Conservation (phyloP, 2,888 invertebrate genomes). For the Pristionchus japonicus region DNA sequence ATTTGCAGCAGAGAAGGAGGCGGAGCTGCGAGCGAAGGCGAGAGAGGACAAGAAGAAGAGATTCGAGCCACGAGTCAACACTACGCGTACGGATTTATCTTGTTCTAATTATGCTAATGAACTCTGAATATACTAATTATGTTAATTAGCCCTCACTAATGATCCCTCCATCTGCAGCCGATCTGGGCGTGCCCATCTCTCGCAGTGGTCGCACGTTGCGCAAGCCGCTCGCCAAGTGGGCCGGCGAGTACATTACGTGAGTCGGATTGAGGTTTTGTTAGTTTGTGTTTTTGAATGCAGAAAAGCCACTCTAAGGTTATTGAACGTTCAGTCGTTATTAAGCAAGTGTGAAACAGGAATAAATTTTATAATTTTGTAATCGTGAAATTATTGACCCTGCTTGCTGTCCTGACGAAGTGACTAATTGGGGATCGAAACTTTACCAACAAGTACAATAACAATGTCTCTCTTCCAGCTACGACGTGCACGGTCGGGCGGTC, state of each 20-base stretch:
- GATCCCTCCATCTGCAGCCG: not conserved
- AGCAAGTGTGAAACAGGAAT: no score
- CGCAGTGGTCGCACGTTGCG: slow-evolving; percentile 27
- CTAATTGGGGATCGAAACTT: no score
- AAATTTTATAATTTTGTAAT: no score
- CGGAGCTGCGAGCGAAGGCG: not conserved
- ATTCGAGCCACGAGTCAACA: not conserved
- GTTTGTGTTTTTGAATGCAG: no score
- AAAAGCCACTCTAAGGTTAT: no score
- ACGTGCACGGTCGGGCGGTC: not conserved
- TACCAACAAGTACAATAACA: no score
- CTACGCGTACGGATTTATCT: not conserved
- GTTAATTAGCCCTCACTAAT: not conserved
- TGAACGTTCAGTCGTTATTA: no score
- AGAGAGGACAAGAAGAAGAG: slow-evolving; percentile 38
- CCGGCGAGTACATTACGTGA: slow-evolving; percentile 24
- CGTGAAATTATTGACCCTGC: no score
- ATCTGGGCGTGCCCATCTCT: not conserved
- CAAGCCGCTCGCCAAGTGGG: slow-evolving; percentile 16
- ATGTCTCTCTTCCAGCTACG: not conserved
- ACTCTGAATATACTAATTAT: not conserved
- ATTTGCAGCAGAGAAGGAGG: not conserved
- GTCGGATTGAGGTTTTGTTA: not conserved
- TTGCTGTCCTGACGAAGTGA: no score
- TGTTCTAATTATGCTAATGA: not conserved